Evolutionary conservation across 2,888 invertebrate genomes (phyloP), one percentile per base, ranked within the genome.

Genomic region (Acanthosoma haemorrhoidale): DNA sequence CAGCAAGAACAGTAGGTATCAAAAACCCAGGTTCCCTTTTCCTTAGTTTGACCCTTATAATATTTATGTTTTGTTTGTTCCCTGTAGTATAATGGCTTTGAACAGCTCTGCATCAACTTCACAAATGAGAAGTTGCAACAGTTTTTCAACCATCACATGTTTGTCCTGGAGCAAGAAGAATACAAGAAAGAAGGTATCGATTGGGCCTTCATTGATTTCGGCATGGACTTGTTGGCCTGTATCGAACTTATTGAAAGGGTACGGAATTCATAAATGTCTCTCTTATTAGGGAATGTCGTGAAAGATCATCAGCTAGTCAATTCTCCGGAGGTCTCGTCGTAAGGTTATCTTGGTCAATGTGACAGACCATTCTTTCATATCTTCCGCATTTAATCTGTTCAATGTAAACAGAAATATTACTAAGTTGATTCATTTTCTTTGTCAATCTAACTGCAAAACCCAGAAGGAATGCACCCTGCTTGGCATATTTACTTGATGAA

Each of bases 101-200:
- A 98, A 84, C 97, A 98, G 87, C 88, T 98, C 83, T 97, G 97
- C 87, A 97, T 97, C 89, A 98, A 98, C 88, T 98, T 96, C 86
- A 96, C 96, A 83, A 98, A 97, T 83, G 97, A 98, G 84, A 95
- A 96, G 86, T 88, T 98, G 77, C 97, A 98, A 85, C 97, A 98
- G 85, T 98, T 97, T 87, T 98, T 98, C 89, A 97, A 98, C 85
- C 97, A 98, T 83, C 91, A 96, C 89, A 98, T 98, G 97, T 98
- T 98, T 84, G 96, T 98, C 77, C 86, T 97, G 82, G 97, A 98
- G 84, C 97, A 98, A 89, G 96, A 98, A 84, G 97, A 97, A 82
- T 98, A 98, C 86, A 94, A 92, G 81, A 89, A 85, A 80, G 97
- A 98, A 84, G 96, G 96, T 80, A 97, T 98, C 84, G 87, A 91